Evolutionary conservation across 2,113 vertebrate genomes (phyloP).

Genomic region (Sisor rabdophorus): DNA sequence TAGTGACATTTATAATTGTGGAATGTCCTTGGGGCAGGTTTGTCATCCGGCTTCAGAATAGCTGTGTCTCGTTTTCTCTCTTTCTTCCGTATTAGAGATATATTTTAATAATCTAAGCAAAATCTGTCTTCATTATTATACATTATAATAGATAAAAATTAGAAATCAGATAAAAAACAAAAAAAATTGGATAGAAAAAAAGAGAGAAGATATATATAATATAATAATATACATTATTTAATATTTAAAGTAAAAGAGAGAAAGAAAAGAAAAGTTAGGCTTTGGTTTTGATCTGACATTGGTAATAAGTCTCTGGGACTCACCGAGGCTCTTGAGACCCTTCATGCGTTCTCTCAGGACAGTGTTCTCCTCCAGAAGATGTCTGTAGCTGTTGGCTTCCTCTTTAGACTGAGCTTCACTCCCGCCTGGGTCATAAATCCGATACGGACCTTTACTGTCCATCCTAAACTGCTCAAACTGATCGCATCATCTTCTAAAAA

Average conservation of each 20-base stretch:
- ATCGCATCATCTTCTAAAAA: slow-evolving; percentile 59
- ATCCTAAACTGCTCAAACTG: slow-evolving; percentile 70
- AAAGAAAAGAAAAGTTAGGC: too few relatives aligned
- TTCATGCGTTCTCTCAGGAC: slow-evolving; percentile 92
- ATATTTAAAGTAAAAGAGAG: background rate
- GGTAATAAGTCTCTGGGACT: slow-evolving; percentile 9
- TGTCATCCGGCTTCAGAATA: background rate
- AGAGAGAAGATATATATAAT: too few relatives aligned
- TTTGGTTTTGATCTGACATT: background rate
- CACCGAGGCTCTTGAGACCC: slow-evolving; percentile 92
- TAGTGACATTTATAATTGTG: background rate
- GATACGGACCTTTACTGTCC: slow-evolving; percentile 92
- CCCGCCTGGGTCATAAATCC: slow-evolving; percentile 95
- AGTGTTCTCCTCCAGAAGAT: slow-evolving; percentile 85
- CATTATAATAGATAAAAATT: too few relatives aligned
- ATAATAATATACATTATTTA: too few relatives aligned
- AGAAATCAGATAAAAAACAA: too few relatives aligned
- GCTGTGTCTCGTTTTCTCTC: background rate
- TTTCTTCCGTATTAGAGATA: background rate
- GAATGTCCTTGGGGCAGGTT: background rate
- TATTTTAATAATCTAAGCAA: too few relatives aligned
- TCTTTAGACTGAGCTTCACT: slow-evolving; percentile 72
- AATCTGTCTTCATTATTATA: too few relatives aligned
- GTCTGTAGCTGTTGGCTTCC: slow-evolving; percentile 73
- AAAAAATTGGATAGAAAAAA: background rate